Evolutionary conservation across 2,797 vertebrate species (phyloP).

Genomic region (Chaetophractus vellerosus): DNA sequence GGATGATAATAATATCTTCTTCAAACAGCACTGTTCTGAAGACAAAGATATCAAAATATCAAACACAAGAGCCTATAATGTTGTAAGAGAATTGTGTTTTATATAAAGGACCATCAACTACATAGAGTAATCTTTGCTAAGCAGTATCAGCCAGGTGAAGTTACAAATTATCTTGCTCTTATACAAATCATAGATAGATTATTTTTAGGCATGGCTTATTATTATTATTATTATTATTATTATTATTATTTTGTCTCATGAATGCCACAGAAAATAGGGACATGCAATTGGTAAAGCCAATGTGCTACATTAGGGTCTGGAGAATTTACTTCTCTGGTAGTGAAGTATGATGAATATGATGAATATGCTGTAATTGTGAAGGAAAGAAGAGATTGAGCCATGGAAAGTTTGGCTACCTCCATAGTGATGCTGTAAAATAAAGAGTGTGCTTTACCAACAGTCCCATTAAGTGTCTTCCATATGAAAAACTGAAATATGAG

Average conservation of each 20-base stretch:
- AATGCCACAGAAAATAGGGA: slow-evolving; percentile 59
- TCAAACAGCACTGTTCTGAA: background rate
- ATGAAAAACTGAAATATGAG: slow-evolving; percentile 59
- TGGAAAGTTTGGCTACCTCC: slow-evolving; percentile 15
- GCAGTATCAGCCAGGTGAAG: background rate
- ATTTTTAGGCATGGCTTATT: slow-evolving; percentile 61
- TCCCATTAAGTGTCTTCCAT: slow-evolving; percentile 54
- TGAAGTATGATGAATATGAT: too few relatives aligned
- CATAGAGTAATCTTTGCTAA: slow-evolving; percentile 32
- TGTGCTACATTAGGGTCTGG: background rate
- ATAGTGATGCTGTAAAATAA: slow-evolving; percentile 63
- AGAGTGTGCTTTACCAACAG: background rate
- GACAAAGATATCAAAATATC: slow-evolving; percentile 44
- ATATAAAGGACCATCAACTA: slow-evolving; percentile 28
- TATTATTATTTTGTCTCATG: slow-evolving; percentile 48
- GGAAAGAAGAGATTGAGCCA: slow-evolving; percentile 32
- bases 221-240: background rate
- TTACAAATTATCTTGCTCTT: slow-evolving; percentile 25
- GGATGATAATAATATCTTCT: slow-evolving; percentile 39
- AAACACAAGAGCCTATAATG: background rate
- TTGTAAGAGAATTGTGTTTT: slow-evolving; percentile 29
- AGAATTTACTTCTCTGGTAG: slow-evolving; percentile 60
- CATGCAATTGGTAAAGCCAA: slow-evolving; percentile 36
- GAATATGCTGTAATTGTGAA: slow-evolving; percentile 41
- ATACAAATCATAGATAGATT: slow-evolving; percentile 31